phyloP scores from a whole-genome alignment of 2,113 vertebrate genomes.

The Serranochromis macrocephalus region DNA sequence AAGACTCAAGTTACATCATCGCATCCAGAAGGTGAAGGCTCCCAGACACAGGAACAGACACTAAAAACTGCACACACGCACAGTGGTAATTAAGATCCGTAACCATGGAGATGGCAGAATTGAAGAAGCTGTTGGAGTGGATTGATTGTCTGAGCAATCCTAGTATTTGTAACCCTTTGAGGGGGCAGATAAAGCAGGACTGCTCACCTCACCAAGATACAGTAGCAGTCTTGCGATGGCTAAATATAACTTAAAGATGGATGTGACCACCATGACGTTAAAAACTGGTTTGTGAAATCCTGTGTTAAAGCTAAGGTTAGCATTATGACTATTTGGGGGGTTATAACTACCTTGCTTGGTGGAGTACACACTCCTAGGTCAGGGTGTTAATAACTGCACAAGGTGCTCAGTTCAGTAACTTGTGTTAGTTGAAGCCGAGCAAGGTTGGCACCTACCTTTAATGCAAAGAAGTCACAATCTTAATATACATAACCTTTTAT shows the following conservation, averaged over 20 bases:
- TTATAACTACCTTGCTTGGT: neutral
- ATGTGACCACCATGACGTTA: neutral
- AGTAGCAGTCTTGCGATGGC: neutral
- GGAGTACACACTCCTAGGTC: neutral
- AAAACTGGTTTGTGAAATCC: neutral
- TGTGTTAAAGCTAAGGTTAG: neutral
- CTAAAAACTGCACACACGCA: neutral
- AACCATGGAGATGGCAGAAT: slow-evolving; percentile 55
- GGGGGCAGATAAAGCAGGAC: neutral
- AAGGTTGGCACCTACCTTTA: neutral
- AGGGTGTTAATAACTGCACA: neutral
- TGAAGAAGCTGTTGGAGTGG: slow-evolving; percentile 42
- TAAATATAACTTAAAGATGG: neutral
- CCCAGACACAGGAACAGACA: slow-evolving; percentile 29
- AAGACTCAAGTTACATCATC: slow-evolving; percentile 58
- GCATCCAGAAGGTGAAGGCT: slow-evolving; percentile 51
- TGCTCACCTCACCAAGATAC: neutral
- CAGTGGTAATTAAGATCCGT: slow-evolving; percentile 56
- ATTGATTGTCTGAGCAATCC: slow-evolving; percentile 15
- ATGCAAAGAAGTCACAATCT: neutral
- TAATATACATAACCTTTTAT: neutral
- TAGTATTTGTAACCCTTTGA: neutral
- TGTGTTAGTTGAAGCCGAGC: neutral
- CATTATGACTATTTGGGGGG: neutral
- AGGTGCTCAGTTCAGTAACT: neutral